Evolutionary conservation across 2,888 invertebrate genomes (phyloP), one percentile per base, ranked within the genome.

Genomic region (Drosophila emarginata): DNA sequence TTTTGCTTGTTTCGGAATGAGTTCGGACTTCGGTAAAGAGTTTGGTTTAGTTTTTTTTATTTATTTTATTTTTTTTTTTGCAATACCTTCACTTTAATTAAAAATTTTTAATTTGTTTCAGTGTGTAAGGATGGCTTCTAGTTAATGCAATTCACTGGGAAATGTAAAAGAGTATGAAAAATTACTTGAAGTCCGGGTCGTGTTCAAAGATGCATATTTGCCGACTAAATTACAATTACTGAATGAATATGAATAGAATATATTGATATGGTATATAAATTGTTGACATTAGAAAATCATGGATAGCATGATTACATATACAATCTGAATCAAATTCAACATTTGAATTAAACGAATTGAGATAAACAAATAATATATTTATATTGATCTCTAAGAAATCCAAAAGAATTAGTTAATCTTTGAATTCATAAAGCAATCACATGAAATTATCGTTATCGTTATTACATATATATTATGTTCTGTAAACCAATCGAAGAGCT

Each of bases 161-260:
- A 45, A 45, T 45, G 45, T 45, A 45, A 45, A 45, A 45, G 45
- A 45, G 21, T 45, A 45, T 45, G 45, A 45, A 45, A 45, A 45
- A 45, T 45, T 45, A 21, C 45, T 45, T 45, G 45, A 45, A 45
- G 21, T 21, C 21, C 21, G 21, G 2, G 4, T 21, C 45, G 45
- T 45, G 45, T 45, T 45, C 12, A 45, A 45, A 45, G 2, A 12
- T 45, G 1, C 45, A 45, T 45, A 45, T 45, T 45, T 18, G 18
- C 11, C 45, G 45, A 45, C 18, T 12, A 45, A 45, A 21, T 21
- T 45, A 45, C 45, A 45, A 45, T 45, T 4, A 45, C 45, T 45
- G 45, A 45, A 18, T 45, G 12, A 45, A 2, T 21, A 0, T 4
- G 9, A 9, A 18, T 21, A 12, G 11, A 21, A 45, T 21, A 18